A percentile compares a stretch with the other conserved stretches of the same genome.
Evolutionary conservation across 2,113 vertebrate species (phyloP).

Genomic region (Myrmecobius fasciatus): DNA sequence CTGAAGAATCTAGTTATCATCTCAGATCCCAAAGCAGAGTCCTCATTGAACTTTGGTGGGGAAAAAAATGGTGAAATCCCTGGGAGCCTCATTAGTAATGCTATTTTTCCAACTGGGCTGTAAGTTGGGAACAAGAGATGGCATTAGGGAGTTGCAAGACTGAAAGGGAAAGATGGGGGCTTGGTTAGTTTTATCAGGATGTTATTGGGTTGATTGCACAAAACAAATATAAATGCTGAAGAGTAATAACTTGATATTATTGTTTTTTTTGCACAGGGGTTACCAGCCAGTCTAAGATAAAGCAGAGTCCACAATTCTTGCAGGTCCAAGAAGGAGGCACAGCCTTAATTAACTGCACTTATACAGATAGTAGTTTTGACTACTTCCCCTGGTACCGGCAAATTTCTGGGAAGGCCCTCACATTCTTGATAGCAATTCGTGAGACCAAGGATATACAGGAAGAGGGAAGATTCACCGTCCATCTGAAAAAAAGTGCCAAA

Average conservation of each 20-base stretch:
- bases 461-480: conserved; percentile 22
- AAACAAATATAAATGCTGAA: background rate
- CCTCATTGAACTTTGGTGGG: background rate
- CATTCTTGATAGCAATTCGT: conserved; percentile 18
- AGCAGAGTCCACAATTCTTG: conserved; percentile 18
- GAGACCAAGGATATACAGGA: background rate
- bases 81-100: conserved; percentile 27
- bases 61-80: background rate
- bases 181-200: background rate
- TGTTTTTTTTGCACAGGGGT: conserved; percentile 34
- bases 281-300: background rate
- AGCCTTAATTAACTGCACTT: background rate
- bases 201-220: background rate
- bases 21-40: background rate
- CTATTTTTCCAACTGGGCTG: conserved; percentile 23
- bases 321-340: conserved; percentile 9
- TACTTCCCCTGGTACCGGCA: conserved; percentile 15
- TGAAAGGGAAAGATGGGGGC: background rate
- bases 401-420: background rate
- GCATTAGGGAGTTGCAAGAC: background rate
- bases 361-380: background rate
- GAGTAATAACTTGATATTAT: background rate
- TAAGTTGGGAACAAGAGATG: conserved; percentile 21
- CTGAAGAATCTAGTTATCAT: background rate
- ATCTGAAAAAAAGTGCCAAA: conserved; percentile 26